Percentiles rank a stretch among this genome's conserved stretches.
Evolutionary conservation across 2,888 invertebrate genomes (phyloP).

Genomic region (Agrochola lota): DNA sequence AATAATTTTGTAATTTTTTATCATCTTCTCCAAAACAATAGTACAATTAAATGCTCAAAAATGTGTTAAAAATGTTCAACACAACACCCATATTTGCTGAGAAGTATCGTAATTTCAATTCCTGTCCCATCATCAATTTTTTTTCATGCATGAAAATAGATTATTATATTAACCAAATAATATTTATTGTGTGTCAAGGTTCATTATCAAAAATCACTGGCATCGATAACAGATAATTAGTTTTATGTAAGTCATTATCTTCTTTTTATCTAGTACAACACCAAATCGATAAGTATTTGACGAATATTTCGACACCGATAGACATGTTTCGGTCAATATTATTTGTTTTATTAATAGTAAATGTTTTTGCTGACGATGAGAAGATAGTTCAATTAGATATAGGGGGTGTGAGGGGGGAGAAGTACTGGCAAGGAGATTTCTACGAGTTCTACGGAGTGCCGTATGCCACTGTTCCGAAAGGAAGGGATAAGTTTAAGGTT

Average conservation of each 20-base stretch:
- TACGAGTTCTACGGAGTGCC: conserved; percentile 85
- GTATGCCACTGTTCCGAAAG: conserved; percentile 82
- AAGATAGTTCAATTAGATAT: conserved; percentile 75
- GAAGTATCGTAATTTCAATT: background rate
- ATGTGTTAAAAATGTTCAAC: background rate
- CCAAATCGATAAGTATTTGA: conserved; percentile 54
- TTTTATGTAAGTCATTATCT: conserved; percentile 54
- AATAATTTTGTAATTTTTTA: background rate
- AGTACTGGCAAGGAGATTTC: conserved; percentile 86
- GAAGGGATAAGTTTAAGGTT: conserved; percentile 84
- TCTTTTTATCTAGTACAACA: conserved; percentile 40
- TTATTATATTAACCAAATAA: conserved; percentile 9
- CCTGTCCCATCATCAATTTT: no score
- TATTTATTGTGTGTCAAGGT: conserved; percentile 32
- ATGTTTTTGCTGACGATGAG: conserved; percentile 66
- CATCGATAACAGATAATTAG: conserved; percentile 62
- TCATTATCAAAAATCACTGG: conserved; percentile 58
- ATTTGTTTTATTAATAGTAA: conserved; percentile 68
- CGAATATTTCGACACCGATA: conserved; percentile 42
- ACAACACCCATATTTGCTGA: no score
- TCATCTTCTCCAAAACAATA: background rate
- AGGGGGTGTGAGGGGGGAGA: conserved; percentile 79
- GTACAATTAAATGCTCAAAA: background rate
- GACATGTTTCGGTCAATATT: conserved; percentile 74
- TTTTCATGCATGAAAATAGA: no score